Conservation (phyloP, 1,140 invertebrate species). For the Neuroterus valhalla region DNA sequence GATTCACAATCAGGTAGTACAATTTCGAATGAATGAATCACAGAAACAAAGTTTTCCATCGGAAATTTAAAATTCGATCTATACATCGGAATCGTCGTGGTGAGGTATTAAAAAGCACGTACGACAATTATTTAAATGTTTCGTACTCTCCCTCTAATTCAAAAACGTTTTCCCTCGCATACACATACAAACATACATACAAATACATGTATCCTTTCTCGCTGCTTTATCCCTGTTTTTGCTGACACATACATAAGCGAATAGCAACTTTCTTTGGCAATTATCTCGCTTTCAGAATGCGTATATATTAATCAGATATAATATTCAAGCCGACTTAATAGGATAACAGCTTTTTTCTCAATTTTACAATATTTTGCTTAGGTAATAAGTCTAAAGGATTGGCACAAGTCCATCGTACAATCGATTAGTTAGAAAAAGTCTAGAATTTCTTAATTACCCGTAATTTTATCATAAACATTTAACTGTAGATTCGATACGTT, state of each 20-base stretch:
- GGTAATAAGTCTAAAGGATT: conserved; percentile 65
- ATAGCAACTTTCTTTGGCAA: conserved; percentile 25
- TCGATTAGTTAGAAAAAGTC: conserved; percentile 74
- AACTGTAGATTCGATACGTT: conserved; percentile 70
- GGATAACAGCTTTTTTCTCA: conserved; percentile 53
- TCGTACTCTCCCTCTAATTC: background rate
- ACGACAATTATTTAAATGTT: conserved; percentile 7
- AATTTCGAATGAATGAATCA: background rate
- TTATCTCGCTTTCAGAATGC: conserved; percentile 21
- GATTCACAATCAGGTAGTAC: background rate
- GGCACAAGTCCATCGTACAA: conserved; percentile 63
- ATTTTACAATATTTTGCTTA: conserved; percentile 55
- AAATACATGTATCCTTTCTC: conserved; percentile 1
- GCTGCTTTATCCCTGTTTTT: conserved; percentile 27
- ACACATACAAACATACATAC: conserved; percentile 29
- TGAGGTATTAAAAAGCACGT: conserved; percentile 12
- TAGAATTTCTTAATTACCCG: conserved; percentile 74
- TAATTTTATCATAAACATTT: conserved; percentile 75
- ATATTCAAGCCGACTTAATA: conserved; percentile 58
- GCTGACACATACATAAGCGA: conserved; percentile 55
- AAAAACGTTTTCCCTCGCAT: conserved; percentile 35
- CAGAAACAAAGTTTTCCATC: background rate
- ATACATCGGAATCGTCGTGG: background rate
- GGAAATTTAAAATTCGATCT: background rate
- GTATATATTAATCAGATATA: conserved; percentile 7